A percentile compares a stretch with the other conserved stretches of the same genome.
phyloP scores from a whole-genome alignment of 2,888 invertebrate genomes.

The Odontocerum albicorne region DNA sequence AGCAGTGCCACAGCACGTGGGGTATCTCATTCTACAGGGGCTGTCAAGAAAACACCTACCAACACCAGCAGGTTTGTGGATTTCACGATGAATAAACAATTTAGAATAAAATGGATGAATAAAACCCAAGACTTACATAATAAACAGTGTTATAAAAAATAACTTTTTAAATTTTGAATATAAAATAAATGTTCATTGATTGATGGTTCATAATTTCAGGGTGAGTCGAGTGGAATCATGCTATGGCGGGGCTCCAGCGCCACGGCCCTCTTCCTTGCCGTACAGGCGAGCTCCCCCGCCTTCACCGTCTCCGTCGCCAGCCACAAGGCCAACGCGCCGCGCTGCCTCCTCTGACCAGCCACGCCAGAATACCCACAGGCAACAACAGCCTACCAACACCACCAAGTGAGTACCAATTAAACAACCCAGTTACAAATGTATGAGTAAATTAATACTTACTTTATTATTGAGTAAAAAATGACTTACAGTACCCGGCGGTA shows the following conservation, averaged over 20 bases:
- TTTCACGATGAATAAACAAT: background rate
- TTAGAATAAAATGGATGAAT: background rate
- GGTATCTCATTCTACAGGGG: background rate
- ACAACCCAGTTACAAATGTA: no score
- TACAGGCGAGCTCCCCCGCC: constrained; percentile 60
- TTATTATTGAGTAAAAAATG: no score
- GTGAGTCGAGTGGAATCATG: constrained; percentile 64
- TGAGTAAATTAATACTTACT: no score
- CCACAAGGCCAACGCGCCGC: constrained; percentile 54
- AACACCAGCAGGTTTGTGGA: constrained; percentile 28
- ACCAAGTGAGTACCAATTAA: constrained; percentile 31
- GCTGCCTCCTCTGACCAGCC: constrained; percentile 70
- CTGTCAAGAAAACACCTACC: constrained; percentile 28
- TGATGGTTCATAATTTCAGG: constrained; percentile 36
- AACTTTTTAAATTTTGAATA: background rate
- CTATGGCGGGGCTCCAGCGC: constrained; percentile 46
- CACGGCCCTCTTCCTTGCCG: constrained; percentile 70
- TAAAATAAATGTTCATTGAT: background rate
- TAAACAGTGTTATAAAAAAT: background rate
- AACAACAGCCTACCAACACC: constrained; percentile 25
- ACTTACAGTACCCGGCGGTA: no score
- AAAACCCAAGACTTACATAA: background rate
- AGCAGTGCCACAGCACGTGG: constrained; percentile 36
- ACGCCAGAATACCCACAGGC: constrained; percentile 50
- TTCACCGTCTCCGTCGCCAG: constrained; percentile 52